Percentiles rank a stretch among this genome's conserved stretches.
Evolutionary conservation across 2,888 invertebrate species (phyloP).

Genomic region (Brenthis ino): DNA sequence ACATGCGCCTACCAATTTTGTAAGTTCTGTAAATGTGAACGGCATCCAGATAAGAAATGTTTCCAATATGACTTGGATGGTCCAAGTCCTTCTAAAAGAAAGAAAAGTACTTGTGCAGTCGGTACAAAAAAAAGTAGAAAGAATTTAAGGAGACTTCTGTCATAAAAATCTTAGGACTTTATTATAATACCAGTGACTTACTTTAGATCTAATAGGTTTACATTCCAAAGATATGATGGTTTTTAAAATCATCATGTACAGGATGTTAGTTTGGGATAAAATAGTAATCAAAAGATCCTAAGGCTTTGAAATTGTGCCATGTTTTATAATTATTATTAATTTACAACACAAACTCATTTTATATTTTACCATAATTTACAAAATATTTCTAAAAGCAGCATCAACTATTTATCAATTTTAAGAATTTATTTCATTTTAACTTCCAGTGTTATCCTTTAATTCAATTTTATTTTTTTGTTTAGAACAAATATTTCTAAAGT

Average conservation of each 20-base stretch:
- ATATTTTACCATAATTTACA: conserved; percentile 17
- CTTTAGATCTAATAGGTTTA: conserved; percentile 43
- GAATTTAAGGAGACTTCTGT: conserved; percentile 70
- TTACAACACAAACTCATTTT: conserved; percentile 30
- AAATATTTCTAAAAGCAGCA: conserved; percentile 22
- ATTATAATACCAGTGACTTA: conserved; percentile 52
- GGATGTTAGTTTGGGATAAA: conserved; percentile 41
- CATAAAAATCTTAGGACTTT: conserved; percentile 34
- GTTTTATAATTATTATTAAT: conserved; percentile 39
- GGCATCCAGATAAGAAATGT: conserved; percentile 71
- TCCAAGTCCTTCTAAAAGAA: conserved; percentile 77
- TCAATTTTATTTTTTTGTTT: background rate
- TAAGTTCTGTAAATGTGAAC: conserved; percentile 69
- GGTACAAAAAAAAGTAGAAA: conserved; percentile 72
- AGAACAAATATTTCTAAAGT: too few relatives aligned
- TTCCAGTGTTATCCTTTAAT: background rate
- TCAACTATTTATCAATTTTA: background rate
- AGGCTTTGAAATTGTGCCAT: conserved; percentile 52
- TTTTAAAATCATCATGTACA: conserved; percentile 43
- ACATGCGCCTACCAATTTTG: conserved; percentile 80
- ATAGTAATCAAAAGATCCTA: conserved; percentile 43
- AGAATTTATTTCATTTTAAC: background rate
- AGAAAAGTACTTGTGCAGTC: conserved; percentile 61
- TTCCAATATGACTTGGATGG: conserved; percentile 70
- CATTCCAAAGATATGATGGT: conserved; percentile 50